Evolutionary conservation across 2,113 vertebrate genomes (phyloP).

Genomic region (Physeter macrocephalus): DNA sequence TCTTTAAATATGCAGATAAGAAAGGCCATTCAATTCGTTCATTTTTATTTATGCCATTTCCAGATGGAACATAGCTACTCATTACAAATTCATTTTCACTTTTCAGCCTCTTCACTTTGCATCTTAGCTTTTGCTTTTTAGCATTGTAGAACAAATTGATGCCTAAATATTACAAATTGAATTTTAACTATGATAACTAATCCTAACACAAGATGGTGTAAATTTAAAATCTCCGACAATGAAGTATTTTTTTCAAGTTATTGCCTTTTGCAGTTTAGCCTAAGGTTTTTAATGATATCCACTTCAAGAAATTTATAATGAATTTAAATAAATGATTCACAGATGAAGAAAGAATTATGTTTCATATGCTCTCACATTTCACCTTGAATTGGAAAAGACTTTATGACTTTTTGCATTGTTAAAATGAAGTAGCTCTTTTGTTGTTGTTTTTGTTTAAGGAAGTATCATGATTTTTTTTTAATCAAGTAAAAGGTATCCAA

Average conservation of each 20-base stretch:
- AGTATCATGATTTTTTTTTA: neutral
- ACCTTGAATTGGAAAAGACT: neutral
- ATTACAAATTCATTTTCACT: slow-evolving; percentile 57
- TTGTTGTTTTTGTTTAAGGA: neutral
- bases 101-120: slow-evolving; percentile 20
- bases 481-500: neutral
- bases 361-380: neutral
- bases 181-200: slow-evolving; percentile 56
- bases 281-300: neutral
- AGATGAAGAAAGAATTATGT: neutral
- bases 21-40: slow-evolving; percentile 39
- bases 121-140: slow-evolving; percentile 45
- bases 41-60: slow-evolving; percentile 62
- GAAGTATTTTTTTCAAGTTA: slow-evolving; percentile 14
- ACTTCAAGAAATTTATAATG: neutral
- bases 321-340: neutral
- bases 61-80: slow-evolving; percentile 41
- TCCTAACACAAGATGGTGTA: neutral
- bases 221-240: neutral
- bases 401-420: neutral
- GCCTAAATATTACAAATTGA: slow-evolving; percentile 44
- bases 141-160: slow-evolving; percentile 47
- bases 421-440: neutral
- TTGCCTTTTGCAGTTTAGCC: neutral
- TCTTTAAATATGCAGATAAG: slow-evolving; percentile 61